Evolutionary conservation across 2,797 vertebrate genomes (phyloP).

Genomic region (Sebastes cheni): DNA sequence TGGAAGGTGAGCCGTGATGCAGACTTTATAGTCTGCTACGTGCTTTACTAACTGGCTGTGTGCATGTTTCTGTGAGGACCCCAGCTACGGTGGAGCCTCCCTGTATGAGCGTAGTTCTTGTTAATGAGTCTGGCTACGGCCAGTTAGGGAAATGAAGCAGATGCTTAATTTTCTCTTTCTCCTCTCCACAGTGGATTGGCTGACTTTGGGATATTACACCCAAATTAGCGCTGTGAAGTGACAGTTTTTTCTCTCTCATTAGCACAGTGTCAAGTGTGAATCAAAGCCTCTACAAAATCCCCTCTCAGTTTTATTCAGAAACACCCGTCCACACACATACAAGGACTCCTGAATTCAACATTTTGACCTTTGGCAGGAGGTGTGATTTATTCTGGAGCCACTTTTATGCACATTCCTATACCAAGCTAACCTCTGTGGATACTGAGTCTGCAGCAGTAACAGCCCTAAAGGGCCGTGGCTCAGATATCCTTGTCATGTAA

Average conservation of each 20-base stretch:
- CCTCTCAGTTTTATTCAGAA: constrained; percentile 1
- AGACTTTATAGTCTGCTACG: constrained; percentile 31
- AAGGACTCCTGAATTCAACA: background rate
- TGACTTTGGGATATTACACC: constrained; percentile 74
- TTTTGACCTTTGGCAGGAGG: constrained; percentile 38
- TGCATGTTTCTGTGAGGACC: constrained; percentile 45
- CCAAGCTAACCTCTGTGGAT: constrained; percentile 14
- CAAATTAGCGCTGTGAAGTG: constrained; percentile 65
- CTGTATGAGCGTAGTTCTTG: constrained; percentile 62
- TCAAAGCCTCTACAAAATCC: constrained; percentile 34
- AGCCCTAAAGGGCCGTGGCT: constrained; percentile 46
- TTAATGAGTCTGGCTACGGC: constrained; percentile 70
- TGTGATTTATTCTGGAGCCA: constrained; percentile 37
- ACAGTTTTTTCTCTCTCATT: constrained; percentile 60
- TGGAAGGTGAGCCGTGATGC: constrained; percentile 36
- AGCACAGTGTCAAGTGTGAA: constrained; percentile 61
- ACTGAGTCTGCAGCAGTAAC: constrained; percentile 14
- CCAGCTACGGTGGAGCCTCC: constrained; percentile 39
- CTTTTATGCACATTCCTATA: constrained; percentile 26
- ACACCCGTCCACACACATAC: constrained; percentile 6
- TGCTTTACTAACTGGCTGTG: constrained; percentile 40
- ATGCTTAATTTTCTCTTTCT: constrained; percentile 78
- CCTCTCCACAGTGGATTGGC: constrained; percentile 68
- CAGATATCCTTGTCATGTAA: constrained; percentile 76
- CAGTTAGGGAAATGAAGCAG: constrained; percentile 78